Percentiles rank a stretch among this genome's conserved stretches.
Conservation (phyloP, 2,888 invertebrate genomes). For the Tetragonisca angustula region DNA sequence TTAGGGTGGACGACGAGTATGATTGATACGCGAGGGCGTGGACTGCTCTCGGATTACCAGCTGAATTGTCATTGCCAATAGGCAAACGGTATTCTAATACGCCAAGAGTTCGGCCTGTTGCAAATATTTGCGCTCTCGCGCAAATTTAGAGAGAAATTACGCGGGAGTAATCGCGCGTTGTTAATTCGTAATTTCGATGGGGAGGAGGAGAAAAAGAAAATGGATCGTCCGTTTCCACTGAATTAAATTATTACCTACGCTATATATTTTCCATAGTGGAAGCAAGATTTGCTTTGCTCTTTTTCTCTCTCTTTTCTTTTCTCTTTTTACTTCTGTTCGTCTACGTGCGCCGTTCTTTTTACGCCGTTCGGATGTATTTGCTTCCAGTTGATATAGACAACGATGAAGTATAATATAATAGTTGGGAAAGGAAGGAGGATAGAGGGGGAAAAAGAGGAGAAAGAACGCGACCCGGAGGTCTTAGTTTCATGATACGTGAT, state of each 20-base stretch:
- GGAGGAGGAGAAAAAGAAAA: neutral
- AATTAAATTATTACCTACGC: neutral
- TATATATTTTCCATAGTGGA: neutral
- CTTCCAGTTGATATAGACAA: conserved; percentile 11
- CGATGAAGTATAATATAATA: neutral
- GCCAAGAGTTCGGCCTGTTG: neutral
- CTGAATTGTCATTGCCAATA: conserved; percentile 65
- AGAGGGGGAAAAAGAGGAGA: neutral
- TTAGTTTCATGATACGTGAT: conserved; percentile 50
- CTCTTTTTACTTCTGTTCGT: too few relatives aligned
- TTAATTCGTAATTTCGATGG: too few relatives aligned
- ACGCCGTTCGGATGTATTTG: conserved; percentile 53
- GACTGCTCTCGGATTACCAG: conserved; percentile 70
- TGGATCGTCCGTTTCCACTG: neutral
- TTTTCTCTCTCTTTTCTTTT: neutral
- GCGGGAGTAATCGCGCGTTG: too few relatives aligned
- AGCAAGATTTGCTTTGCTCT: neutral
- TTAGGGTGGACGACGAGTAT: conserved; percentile 55
- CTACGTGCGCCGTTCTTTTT: conserved; percentile 31
- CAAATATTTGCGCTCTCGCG: conserved; percentile 64
- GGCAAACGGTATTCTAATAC: conserved; percentile 7
- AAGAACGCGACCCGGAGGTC: conserved; percentile 8
- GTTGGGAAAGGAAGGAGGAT: conserved; percentile 12
- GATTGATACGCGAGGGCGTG: conserved; percentile 72
- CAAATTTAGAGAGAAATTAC: neutral